These are phyloP conservation scores for Anhinga rufa DNA, from an alignment of 2,113 vertebrate species.

Conservation along the genomic window DNA sequence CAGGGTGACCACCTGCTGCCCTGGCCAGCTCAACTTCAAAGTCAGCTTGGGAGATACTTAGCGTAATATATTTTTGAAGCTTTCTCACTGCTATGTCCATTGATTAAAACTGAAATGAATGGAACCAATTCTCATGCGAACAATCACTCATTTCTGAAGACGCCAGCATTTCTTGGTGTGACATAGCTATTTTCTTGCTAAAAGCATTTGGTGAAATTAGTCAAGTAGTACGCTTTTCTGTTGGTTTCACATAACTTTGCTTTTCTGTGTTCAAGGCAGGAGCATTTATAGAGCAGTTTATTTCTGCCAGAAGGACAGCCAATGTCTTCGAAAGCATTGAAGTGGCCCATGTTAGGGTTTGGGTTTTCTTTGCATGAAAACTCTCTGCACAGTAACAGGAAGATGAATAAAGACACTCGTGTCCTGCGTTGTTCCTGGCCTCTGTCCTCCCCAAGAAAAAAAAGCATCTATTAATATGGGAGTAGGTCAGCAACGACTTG, in stretches of 20 bases:
- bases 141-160: not conserved
- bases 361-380: not conserved
- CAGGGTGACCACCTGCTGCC: not conserved
- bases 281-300: not conserved
- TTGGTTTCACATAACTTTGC: not conserved
- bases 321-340: not conserved
- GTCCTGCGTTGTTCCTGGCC: fast-evolving
- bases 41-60: not conserved
- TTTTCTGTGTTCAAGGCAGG: not conserved
- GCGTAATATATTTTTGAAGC: not conserved
- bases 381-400: not conserved
- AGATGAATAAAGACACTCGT: not conserved
- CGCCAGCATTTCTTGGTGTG: not conserved
- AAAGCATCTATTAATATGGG: not conserved
- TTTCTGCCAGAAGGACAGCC: not conserved
- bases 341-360: not conserved
- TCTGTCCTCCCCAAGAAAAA: not conserved
- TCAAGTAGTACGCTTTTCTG: not conserved
- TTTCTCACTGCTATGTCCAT: not conserved
- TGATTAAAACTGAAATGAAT: not conserved
- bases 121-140: not conserved
- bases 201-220: not conserved
- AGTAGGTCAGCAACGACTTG: not conserved
- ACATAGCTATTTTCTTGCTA: not conserved
- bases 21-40: not conserved